Conservation (phyloP, 2,888 invertebrate species). For the Morpho helenor region DNA sequence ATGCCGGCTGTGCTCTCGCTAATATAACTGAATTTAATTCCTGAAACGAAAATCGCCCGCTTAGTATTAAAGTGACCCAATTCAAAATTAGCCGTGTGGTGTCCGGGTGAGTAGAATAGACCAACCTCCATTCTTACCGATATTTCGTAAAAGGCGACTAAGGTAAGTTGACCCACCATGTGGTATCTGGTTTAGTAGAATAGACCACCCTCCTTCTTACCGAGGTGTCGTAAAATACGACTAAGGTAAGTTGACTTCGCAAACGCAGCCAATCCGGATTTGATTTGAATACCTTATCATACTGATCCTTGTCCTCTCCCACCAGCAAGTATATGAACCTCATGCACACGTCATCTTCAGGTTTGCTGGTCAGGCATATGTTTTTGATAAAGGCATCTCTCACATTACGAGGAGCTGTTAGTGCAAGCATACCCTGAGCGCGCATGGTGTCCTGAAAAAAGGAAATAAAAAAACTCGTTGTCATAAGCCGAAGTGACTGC, state of each 20-base stretch:
- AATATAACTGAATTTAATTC: constrained; percentile 40
- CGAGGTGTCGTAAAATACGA: too few relatives aligned
- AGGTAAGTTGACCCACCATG: too few relatives aligned
- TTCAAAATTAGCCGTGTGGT: too few relatives aligned
- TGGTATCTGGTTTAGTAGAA: too few relatives aligned
- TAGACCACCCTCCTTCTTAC: too few relatives aligned
- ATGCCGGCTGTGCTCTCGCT: constrained; percentile 36
- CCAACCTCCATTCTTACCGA: too few relatives aligned
- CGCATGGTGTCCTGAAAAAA: constrained; percentile 44
- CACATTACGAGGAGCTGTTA: constrained; percentile 36
- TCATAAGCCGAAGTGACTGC: too few relatives aligned
- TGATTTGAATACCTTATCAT: constrained; percentile 46
- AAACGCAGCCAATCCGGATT: too few relatives aligned
- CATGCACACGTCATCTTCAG: constrained; percentile 52
- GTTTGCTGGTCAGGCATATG: constrained; percentile 44
- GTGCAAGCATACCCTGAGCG: constrained; percentile 43
- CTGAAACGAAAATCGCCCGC: constrained; percentile 36
- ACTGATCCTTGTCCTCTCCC: constrained; percentile 66
- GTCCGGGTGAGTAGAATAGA: too few relatives aligned
- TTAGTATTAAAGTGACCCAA: neutral
- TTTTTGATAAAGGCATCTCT: constrained; percentile 39
- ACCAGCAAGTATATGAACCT: constrained; percentile 46
- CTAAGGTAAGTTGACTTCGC: too few relatives aligned
- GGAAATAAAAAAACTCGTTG: neutral
- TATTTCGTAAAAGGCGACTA: too few relatives aligned